Percentiles rank a stretch among this genome's conserved stretches.
These are phyloP conservation scores for Pristionchus japonicus DNA, from an alignment of 2,888 invertebrate species.

Conservation along the genomic window DNA sequence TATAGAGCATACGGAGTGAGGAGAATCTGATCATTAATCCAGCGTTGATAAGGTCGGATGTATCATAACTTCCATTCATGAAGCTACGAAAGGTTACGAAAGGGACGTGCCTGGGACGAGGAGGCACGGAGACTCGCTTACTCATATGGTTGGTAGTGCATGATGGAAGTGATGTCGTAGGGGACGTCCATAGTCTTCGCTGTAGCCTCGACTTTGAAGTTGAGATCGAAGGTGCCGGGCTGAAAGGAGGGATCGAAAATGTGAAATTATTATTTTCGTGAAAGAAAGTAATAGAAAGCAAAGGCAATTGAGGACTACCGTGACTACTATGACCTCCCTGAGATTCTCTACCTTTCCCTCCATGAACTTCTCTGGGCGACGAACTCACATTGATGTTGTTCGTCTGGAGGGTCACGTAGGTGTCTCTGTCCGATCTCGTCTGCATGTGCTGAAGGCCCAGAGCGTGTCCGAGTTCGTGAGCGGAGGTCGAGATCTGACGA, in stretches of 20 bases:
- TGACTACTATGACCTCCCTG: too few relatives aligned
- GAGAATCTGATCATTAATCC: too few relatives aligned
- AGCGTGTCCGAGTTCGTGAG: conserved; percentile 42
- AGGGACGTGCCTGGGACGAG: neutral
- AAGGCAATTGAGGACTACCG: too few relatives aligned
- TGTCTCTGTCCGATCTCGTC: conserved; percentile 31
- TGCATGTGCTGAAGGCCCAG: conserved; percentile 44
- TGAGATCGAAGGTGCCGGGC: conserved; percentile 40
- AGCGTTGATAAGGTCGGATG: neutral
- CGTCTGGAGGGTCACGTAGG: conserved; percentile 36
- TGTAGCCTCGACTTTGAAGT: conserved; percentile 42
- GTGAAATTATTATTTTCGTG: too few relatives aligned
- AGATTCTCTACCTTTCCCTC: too few relatives aligned
- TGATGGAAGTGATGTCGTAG: conserved; percentile 46
- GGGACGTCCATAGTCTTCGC: conserved; percentile 17
- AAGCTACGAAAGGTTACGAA: neutral
- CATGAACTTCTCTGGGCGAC: too few relatives aligned
- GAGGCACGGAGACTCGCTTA: neutral
- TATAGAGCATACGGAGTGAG: too few relatives aligned
- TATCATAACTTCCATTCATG: neutral
- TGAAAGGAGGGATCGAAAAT: too few relatives aligned
- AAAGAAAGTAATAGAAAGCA: too few relatives aligned
- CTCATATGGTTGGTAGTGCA: conserved; percentile 45
- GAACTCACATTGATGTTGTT: conserved; percentile 26
- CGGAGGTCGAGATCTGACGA: conserved; percentile 31